These are phyloP conservation scores for Catharus minimus DNA, from an alignment of 2,113 vertebrate species.

Conservation along the genomic window DNA sequence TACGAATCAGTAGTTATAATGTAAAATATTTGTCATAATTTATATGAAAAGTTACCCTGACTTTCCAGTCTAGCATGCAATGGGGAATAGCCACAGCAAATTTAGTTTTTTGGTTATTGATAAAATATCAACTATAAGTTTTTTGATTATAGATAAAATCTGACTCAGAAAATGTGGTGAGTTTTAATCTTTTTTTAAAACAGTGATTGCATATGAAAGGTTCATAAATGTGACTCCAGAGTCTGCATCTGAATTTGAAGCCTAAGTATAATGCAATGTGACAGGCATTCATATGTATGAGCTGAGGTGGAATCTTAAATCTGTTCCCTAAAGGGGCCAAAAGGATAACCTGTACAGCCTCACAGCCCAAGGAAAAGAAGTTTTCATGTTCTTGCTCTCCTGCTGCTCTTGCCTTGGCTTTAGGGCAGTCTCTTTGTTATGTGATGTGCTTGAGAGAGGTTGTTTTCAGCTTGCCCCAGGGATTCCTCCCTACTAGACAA, in stretches of 20 bases:
- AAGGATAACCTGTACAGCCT: background rate
- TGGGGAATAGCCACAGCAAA: background rate
- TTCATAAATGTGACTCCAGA: background rate
- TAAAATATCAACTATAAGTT: background rate
- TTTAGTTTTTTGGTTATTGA: background rate
- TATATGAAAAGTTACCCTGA: background rate
- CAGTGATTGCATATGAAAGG: background rate
- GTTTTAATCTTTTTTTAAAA: background rate
- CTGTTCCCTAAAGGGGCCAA: background rate
- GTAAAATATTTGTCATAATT: background rate
- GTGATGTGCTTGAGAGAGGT: background rate
- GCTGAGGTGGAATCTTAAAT: background rate
- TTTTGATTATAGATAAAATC: background rate
- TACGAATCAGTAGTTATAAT: background rate
- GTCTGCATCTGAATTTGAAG: background rate
- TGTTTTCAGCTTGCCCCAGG: background rate
- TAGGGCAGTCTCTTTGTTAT: slow-evolving; percentile 8
- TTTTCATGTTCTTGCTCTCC: background rate
- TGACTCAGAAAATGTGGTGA: background rate
- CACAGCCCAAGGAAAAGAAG: background rate
- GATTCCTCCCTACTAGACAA: background rate
- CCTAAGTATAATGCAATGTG: background rate
- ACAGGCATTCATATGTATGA: background rate
- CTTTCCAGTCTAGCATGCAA: background rate
- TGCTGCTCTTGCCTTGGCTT: slow-evolving; percentile 1